Evolutionary conservation across 2,113 vertebrate genomes (phyloP), one percentile per base, ranked within the genome.

Genomic region (Probosciger aterrimus): DNA sequence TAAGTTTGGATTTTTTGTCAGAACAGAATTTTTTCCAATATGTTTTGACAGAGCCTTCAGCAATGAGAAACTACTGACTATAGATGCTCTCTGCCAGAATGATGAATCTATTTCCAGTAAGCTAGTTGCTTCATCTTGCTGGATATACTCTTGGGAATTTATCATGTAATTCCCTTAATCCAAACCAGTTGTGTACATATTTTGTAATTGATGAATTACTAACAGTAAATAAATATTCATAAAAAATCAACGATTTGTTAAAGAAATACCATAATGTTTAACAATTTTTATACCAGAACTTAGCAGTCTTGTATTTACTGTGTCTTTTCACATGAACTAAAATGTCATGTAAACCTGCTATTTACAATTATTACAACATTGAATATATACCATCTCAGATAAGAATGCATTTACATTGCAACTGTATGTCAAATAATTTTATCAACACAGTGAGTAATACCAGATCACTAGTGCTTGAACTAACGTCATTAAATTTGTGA

Each of bases 31-130:
- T 94, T 86, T 92, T 83, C 37, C 52, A 69, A 3, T 93, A 57
- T 52, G 31, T 96, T 96, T 92, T 94, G 88, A 92, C 86, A 82
- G 77, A 82, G 49, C 52, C 28, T 3, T 96, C 23, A 94, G 77
- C 95, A 91, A 28, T 93, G 88, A 95, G 86, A 95, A 96, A 89
- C 78, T 96, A 96, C 86, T 95, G 70, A 91, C 74, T 93, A 63
- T 90, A 89, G 95, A 77, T 92, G 59, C 50, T 89, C 74, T 93
- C 62, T 96, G 96, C 96, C 96, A 96, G 75, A 93, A 93, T 95
- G 83, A 94, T 95, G 63, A 93, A 95, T 97, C 86, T 95, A 63
- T 93, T 97, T 96, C 96, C 93, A 96, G 95, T 95, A 96, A 95
- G 43, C 64, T 82, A 62, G 88, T 97, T 97, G 93, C 96, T 96